Evolutionary conservation across 2,113 vertebrate genomes (phyloP).

Genomic region (Pimephales promelas): DNA sequence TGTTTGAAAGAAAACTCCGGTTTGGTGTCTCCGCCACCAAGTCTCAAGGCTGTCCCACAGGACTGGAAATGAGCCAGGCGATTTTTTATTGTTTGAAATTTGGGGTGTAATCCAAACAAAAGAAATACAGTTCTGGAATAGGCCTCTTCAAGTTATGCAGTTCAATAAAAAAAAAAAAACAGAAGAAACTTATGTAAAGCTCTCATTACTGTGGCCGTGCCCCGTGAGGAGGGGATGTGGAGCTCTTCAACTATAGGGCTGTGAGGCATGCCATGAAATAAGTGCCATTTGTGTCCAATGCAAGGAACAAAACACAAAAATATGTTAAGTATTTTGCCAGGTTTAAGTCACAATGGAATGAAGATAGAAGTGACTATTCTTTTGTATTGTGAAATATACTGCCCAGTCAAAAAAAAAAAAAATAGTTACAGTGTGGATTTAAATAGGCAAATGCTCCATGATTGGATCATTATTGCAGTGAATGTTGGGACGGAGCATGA

Average conservation of each 20-base stretch:
- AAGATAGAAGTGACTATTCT: too few species aligned
- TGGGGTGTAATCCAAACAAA: slow-evolving; percentile 68
- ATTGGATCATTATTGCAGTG: too few species aligned
- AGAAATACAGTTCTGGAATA: slow-evolving; percentile 62
- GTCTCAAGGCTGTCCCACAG: slow-evolving; percentile 50
- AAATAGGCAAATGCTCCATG: too few species aligned
- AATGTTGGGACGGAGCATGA: too few species aligned
- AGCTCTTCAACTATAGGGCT: slow-evolving; percentile 54
- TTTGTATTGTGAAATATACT: too few species aligned
- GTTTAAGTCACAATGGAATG: neutral
- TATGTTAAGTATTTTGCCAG: neutral
- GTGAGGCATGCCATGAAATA: neutral
- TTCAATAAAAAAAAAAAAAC: slow-evolving; percentile 45
- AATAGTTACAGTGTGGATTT: too few species aligned
- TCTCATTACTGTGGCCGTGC: slow-evolving; percentile 56
- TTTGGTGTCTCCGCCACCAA: slow-evolving; percentile 12
- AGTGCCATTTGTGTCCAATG: neutral
- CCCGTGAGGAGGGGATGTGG: slow-evolving; percentile 58
- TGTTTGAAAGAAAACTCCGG: slow-evolving; percentile 35
- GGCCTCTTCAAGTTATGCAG: slow-evolving; percentile 68
- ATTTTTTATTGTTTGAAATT: slow-evolving; percentile 64
- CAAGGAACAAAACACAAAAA: neutral
- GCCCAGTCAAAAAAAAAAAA: too few species aligned
- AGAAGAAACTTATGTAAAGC: slow-evolving; percentile 57
- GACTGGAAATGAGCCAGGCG: slow-evolving; percentile 62